Base-by-base conservation (phyloP, 2,113 vertebrate species). In the Cnemophilus loriae region DNA sequence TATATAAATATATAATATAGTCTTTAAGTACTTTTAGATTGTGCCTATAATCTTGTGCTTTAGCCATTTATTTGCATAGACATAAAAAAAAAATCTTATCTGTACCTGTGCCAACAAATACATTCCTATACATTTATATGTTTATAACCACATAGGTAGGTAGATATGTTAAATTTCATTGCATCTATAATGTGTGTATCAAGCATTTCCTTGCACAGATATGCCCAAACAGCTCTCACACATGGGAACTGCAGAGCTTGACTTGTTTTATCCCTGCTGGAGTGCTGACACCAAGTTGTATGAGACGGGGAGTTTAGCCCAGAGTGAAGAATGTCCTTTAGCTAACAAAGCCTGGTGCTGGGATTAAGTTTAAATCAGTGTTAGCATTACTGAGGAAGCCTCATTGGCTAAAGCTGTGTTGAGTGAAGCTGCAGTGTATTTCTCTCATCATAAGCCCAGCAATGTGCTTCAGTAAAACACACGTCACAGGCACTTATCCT, bases 341-440 rank as follows among this genome's bases (percentile, higher is more conserved):
- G 84, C 84, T 96, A 90, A 89, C 89, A 94, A 96, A 96, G 68
- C 79, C 96, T 94, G 94, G 81, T 96, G 81, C 85, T 95, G 92
- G 89, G 94, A 97, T 96, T 96, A 95, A 90, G 87, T 13, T 92
- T 76, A 89, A 96, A 92, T 85, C 76, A 49, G 30, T 41, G 75
- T 88, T 90, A 96, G 57, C 90, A 75, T 96, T 95, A 92, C 90
- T 96, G 93, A 94, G 89, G 93, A 95, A 89, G 69, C 71, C 68
- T 92, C 88, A 85, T 74, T 95, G 94, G 73, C 84, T 94, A 41
- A 88, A 93, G 77, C 92, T 80, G 69, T 32, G 75, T 11, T 89
- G 89, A 92, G 70, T 88, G 96, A 97, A 85, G 80, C 71, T 95
- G 91, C 85, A 90, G 77, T 91, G 53, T 82, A 60, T 87, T 87